Percentiles rank a stretch among this genome's conserved stretches.
These are phyloP conservation scores for Lophius piscatorius DNA, from an alignment of 2,113 vertebrate genomes.

Conservation along the genomic window DNA sequence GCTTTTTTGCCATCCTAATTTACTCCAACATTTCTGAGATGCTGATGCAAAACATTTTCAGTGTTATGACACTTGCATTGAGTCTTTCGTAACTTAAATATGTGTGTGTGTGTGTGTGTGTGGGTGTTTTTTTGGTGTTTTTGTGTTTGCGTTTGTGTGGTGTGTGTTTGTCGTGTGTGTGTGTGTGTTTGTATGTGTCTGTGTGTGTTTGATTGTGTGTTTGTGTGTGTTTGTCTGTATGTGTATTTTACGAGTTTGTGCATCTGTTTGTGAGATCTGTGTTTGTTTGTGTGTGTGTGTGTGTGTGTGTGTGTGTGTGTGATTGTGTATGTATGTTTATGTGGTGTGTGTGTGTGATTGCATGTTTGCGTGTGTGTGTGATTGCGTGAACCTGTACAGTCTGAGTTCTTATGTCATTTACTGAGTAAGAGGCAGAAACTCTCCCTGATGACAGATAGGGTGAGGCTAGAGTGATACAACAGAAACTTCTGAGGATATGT, in stretches of 20 bases:
- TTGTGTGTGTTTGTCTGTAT: conserved; percentile 1
- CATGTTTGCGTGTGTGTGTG: no score
- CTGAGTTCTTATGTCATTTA: conserved; percentile 39
- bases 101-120: conserved; percentile 21
- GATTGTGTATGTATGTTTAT: no score
- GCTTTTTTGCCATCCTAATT: conserved; percentile 59
- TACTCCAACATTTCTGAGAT: conserved; percentile 53
- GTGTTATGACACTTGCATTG: conserved; percentile 49
- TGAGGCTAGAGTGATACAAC: conserved; percentile 47
- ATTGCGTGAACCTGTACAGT: conserved; percentile 40
- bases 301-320: no score
- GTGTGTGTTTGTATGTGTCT: conserved; percentile 1
- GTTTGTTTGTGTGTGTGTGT: no score
- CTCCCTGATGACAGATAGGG: no score
- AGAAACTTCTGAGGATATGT: conserved; percentile 23
- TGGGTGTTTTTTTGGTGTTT: no score
- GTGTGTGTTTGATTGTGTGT: not conserved
- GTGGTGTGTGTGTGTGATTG: no score
- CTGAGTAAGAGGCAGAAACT: conserved; percentile 30
- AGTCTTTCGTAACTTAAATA: conserved; percentile 31
- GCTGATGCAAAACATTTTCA: conserved; percentile 62
- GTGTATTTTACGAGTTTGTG: no score
- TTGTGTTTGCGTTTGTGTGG: no score
- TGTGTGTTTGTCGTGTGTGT: no score
- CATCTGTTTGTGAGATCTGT: no score